Conservation (phyloP, 2,797 vertebrate species). For the Dromococcyx pavoninus region DNA sequence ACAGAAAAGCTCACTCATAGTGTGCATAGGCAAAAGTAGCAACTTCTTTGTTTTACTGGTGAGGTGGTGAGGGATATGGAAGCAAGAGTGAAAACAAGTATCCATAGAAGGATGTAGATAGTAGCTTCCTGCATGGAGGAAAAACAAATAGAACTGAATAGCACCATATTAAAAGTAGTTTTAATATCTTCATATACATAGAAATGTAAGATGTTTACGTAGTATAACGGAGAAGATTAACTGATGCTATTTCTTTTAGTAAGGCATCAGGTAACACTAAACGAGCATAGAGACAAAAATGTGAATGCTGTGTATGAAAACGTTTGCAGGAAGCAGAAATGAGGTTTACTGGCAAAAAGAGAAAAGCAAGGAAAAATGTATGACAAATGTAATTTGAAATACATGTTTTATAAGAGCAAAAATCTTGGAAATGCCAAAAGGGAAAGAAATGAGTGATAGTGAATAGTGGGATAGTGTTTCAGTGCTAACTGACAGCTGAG, state of each 20-base stretch:
- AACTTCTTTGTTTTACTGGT: background rate
- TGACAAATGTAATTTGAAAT: background rate
- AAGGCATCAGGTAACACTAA: background rate
- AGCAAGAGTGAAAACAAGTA: background rate
- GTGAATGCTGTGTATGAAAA: background rate
- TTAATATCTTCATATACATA: background rate
- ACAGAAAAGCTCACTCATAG: rapidly evolving
- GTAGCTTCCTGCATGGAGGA: background rate
- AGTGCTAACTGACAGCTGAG: background rate
- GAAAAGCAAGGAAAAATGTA: background rate
- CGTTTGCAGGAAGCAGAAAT: background rate
- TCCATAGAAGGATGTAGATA: background rate
- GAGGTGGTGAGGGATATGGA: background rate
- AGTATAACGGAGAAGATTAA: background rate
- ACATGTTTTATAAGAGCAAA: background rate
- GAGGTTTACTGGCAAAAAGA: background rate
- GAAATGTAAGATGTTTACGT: background rate
- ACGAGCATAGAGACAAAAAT: background rate
- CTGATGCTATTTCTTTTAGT: background rate
- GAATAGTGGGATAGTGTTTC: background rate
- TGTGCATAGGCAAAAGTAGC: background rate
- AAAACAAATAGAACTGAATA: background rate
- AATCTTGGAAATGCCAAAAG: background rate
- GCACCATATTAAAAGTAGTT: background rate
- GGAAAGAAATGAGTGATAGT: background rate